Percentiles rank a stretch among this genome's conserved stretches.
Evolutionary conservation across 2,888 invertebrate genomes (phyloP).

Genomic region (Empis livida): DNA sequence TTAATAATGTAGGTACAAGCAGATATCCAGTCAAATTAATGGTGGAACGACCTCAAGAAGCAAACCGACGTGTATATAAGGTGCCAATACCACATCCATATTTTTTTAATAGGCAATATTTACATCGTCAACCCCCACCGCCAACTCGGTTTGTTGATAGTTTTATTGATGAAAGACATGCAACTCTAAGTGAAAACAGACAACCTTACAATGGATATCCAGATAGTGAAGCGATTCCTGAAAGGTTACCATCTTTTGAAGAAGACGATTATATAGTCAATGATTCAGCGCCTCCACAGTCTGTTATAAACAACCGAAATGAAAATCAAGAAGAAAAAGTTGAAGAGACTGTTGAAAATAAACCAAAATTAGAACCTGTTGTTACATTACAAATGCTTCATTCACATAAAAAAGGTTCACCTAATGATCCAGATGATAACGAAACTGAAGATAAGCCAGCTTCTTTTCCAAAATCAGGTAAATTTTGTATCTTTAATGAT

Average conservation of each 20-base stretch:
- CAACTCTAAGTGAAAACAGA: conserved; percentile 9
- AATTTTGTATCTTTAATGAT: background rate
- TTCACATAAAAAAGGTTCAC: conserved; percentile 33
- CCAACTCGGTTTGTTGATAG: conserved; percentile 16
- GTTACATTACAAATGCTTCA: conserved; percentile 59
- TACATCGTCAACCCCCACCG: conserved; percentile 19
- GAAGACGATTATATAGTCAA: conserved; percentile 36
- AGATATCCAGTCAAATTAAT: conserved; percentile 28
- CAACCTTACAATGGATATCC: conserved; percentile 18
- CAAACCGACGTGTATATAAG: conserved; percentile 30
- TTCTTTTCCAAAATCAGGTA: background rate
- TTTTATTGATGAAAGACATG: conserved; percentile 23
- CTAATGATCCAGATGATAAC: conserved; percentile 22
- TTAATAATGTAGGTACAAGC: conserved; percentile 10
- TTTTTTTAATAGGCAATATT: conserved; percentile 20
- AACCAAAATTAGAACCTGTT: conserved; percentile 38
- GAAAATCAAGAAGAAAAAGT: conserved; percentile 18
- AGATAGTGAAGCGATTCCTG: conserved; percentile 10
- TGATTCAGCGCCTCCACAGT: conserved; percentile 33
- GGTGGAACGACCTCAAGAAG: conserved; percentile 20
- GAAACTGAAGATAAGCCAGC: conserved; percentile 13
- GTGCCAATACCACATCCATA: conserved; percentile 20
- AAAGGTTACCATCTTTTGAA: conserved; percentile 25
- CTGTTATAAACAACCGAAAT: conserved; percentile 24
- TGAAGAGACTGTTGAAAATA: background rate